Evolutionary conservation across 92 coral and sea anemone genomes (phyloP), one percentile per base, ranked within the genome.

Genomic region (Scolanthus callimorphus): DNA sequence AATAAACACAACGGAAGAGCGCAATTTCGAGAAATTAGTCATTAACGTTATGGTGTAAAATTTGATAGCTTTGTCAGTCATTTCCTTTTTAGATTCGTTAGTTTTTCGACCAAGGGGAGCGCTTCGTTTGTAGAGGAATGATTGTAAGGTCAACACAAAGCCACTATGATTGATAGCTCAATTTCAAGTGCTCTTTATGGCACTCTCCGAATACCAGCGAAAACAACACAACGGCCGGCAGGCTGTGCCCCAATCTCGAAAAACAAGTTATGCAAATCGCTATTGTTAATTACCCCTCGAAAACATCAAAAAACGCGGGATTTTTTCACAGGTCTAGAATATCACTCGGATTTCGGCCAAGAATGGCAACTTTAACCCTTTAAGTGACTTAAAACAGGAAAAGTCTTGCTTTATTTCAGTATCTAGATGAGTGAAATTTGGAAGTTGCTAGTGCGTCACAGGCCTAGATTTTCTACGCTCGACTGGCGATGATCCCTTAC

Each of bases 261-360:
- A 69, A 69, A 69, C 76, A 51, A 58, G 67, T 69, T 48, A 69
- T 69, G 76, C 29, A 56, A 69, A 69, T 69, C 19, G 11, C 22
- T 46, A 4, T 46, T 46, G 52, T 46, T 6, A 46, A 46, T 46
- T 9, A 46, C 17, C 23, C 52, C 23, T 9, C 52, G 22, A 46
- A 46, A 19, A 34, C 6, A 34, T 6, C 41, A n/a, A n/a, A n/a
- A n/a, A n/a, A n/a, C n/a, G n/a, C n/a, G n/a, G n/a, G n/a, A n/a
- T n/a, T n/a, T n/a, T n/a, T n/a, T n/a, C n/a, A n/a, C n/a, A n/a
- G n/a, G n/a, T n/a, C n/a, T n/a, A n/a, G n/a, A n/a, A n/a, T n/a
- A n/a, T n/a, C n/a, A n/a, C n/a, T n/a, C n/a, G n/a, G n/a, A n/a
- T n/a, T n/a, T n/a, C n/a, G n/a, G n/a, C n/a, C n/a, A n/a, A n/a